These are phyloP conservation scores for Epinephelus awoara DNA, from an alignment of 2,797 vertebrate genomes.

Conservation along the genomic window DNA sequence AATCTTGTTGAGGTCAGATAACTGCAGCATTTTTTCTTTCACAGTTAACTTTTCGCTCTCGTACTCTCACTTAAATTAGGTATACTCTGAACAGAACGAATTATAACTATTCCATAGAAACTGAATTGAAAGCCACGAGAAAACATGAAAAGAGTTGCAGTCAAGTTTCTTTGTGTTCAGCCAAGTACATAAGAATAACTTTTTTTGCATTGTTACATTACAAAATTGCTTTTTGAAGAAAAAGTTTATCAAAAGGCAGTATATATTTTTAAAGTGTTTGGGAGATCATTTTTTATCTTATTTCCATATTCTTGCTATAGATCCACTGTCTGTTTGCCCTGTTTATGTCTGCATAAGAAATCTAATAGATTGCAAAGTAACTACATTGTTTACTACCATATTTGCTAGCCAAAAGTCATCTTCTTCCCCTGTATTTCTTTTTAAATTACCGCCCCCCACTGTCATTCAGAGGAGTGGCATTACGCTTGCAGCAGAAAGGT, in stretches of 20 bases:
- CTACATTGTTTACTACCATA: not conserved
- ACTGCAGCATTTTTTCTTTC: not conserved
- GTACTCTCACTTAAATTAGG: not conserved
- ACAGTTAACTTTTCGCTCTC: not conserved
- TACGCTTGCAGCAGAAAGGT: too few species aligned
- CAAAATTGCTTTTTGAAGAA: not conserved
- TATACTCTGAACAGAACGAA: not conserved
- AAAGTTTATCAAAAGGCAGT: not conserved
- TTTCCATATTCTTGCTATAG: not conserved
- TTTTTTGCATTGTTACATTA: slow-evolving; percentile 1
- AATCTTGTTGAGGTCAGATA: not conserved
- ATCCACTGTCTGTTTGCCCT: not conserved
- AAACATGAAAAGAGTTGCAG: not conserved
- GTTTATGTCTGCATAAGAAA: slow-evolving; percentile 8
- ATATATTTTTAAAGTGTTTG: not conserved
- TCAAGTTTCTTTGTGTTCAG: not conserved
- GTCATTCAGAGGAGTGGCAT: too few species aligned
- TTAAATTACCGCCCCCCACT: too few species aligned
- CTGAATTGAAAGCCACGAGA: not conserved
- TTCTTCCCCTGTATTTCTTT: too few species aligned
- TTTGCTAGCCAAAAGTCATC: not conserved
- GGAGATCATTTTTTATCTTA: not conserved
- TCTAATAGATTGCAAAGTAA: not conserved
- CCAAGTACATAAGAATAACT: not conserved
- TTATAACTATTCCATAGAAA: not conserved